These are phyloP conservation scores for Goniozus legneri DNA, from an alignment of 1,140 invertebrate genomes.

Conservation along the genomic window DNA sequence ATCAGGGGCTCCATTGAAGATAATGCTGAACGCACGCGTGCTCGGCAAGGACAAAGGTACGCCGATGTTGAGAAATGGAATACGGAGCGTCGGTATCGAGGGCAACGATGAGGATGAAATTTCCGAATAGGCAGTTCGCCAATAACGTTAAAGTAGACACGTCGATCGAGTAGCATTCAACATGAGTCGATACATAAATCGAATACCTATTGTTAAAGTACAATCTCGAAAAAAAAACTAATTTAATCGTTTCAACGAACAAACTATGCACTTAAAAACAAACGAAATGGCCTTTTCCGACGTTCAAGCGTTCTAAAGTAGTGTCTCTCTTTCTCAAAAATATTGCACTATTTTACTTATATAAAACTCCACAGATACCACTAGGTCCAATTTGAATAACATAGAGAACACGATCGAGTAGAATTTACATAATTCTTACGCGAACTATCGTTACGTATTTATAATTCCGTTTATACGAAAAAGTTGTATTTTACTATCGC, in stretches of 20 bases:
- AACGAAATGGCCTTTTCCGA: no score
- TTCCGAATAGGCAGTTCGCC: not conserved
- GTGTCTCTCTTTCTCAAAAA: no score
- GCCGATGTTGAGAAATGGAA: slow-evolving; percentile 54
- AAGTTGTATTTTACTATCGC: slow-evolving; percentile 29
- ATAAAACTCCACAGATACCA: no score
- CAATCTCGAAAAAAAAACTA: not conserved
- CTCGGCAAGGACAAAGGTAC: slow-evolving; percentile 57
- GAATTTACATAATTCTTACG: no score
- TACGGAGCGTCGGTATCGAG: slow-evolving; percentile 52
- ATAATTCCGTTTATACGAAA: no score
- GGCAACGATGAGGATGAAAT: slow-evolving; percentile 37
- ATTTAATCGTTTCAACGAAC: no score
- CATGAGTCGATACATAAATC: not conserved
- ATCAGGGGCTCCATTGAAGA: slow-evolving; percentile 37
- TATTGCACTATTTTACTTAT: no score
- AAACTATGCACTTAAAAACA: no score
- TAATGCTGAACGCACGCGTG: slow-evolving; percentile 50
- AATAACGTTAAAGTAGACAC: not conserved
- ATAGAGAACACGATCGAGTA: no score
- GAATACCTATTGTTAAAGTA: not conserved
- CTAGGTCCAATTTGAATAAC: no score
- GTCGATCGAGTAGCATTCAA: not conserved
- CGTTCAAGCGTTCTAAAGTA: no score
- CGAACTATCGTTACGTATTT: no score